Conservation (phyloP, 1,140 invertebrate genomes). For the Drosophila micromelanica region DNA sequence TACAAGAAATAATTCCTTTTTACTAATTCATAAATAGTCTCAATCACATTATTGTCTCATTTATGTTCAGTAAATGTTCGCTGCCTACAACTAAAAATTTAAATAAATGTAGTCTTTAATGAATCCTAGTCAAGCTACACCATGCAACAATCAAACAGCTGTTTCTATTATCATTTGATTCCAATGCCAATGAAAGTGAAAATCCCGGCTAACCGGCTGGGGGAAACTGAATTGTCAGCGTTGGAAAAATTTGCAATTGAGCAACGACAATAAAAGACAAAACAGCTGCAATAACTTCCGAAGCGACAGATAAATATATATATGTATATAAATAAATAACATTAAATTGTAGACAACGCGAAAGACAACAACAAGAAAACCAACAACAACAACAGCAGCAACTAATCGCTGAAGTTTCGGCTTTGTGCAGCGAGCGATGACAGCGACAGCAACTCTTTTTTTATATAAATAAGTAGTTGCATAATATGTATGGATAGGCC, state of each 20-base stretch:
- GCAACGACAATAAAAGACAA: constrained; percentile 39
- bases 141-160: constrained; percentile 31
- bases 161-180: constrained; percentile 45
- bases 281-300: constrained; percentile 65
- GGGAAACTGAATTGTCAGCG: constrained; percentile 46
- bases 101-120: neutral
- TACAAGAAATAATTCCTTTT: no score
- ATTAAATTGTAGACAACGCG: constrained; percentile 68
- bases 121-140: neutral
- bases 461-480: constrained; percentile 46
- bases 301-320: constrained; percentile 31
- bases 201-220: constrained; percentile 57
- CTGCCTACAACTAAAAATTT: neutral
- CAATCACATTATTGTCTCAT: no score
- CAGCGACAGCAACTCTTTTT: constrained; percentile 15
- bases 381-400: constrained; percentile 13
- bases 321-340: constrained; percentile 13
- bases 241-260: constrained; percentile 60
- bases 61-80: neutral
- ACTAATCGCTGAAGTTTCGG: constrained; percentile 18
- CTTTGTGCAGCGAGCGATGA: constrained; percentile 53
- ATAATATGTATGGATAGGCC: constrained; percentile 69
- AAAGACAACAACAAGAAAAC: constrained; percentile 32
- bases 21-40: no score
- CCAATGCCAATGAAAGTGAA: constrained; percentile 64